Base-by-base conservation (phyloP, 2,113 vertebrate species). In the Hyaena hyaena region DNA sequence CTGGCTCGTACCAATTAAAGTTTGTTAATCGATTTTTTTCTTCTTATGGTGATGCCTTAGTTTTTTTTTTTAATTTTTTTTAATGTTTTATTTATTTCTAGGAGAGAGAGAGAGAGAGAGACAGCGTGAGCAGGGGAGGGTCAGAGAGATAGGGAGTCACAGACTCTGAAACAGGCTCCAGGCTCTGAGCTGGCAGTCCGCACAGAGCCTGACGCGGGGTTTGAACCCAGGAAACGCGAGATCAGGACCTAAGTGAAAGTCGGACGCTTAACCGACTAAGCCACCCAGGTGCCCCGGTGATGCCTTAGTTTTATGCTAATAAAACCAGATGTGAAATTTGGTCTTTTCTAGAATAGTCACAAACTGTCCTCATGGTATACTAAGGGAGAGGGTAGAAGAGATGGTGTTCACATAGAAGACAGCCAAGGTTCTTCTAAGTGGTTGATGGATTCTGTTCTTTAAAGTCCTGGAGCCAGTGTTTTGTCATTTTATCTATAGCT, bases 401-500 rank as follows among this genome's bases (percentile, higher is more conserved):
- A 33, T 2, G 4, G 2, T 65, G 2, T 14, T 43, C 24, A 89
- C 1, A 24, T 4, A 33, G 26, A 39, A 43, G 28, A 7, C 10
- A 77, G 24, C 23, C 3, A 14, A 81, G 81, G 12, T 8, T 24
- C 63, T 79, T 3, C 10, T 15, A 48, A 33, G 12, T n/a, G 9
- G 19, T 90, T 48, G 10, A n/a, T 10, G 8, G n/a, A 26, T 3
- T 0, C 0, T 85, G 7, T 26, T 63, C 24, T 77, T 76, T 82
- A 48, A 35, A 11, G 16, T 89, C 14, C 21, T 21, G 33, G 80
- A 74, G 19, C 26, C 4, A 33, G 33, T 7, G 6, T 4, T 0
- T 0, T 0, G 9, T 2, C 19, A 24, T n/a, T 61, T 58, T 61
- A 53, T 35, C 3, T 10, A 21, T 8, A 65, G 14, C 19, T 48